Percentiles rank a stretch among this genome's conserved stretches.
Evolutionary conservation across 2,113 vertebrate genomes (phyloP).

Genomic region (Oncorhynchus kisutch): DNA sequence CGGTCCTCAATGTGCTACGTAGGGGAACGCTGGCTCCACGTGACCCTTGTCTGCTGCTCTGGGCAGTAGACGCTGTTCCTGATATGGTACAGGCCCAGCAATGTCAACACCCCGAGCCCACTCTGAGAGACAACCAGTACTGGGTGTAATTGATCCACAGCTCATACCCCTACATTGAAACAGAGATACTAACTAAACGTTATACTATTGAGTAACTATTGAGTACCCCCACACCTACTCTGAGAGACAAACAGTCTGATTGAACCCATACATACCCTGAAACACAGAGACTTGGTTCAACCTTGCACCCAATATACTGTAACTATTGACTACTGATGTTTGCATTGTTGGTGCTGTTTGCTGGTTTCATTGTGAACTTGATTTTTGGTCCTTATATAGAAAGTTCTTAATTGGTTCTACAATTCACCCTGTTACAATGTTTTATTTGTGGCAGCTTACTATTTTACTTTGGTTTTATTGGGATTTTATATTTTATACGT

Average conservation of each 20-base stretch:
- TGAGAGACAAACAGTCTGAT: slow-evolving; percentile 81
- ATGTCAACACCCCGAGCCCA: slow-evolving; percentile 7
- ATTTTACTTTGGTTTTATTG: neutral
- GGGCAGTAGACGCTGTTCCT: slow-evolving; percentile 64
- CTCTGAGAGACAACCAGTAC: slow-evolving; percentile 78
- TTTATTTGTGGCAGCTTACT: neutral
- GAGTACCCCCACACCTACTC: slow-evolving; percentile 60
- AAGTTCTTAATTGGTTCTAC: neutral
- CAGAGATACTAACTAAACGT: slow-evolving; percentile 26
- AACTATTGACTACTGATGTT: neutral
- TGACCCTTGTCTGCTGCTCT: slow-evolving; percentile 52
- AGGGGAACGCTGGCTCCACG: slow-evolving; percentile 52
- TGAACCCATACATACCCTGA: slow-evolving; percentile 36
- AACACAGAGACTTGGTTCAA: slow-evolving; percentile 43
- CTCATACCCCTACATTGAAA: slow-evolving; percentile 38
- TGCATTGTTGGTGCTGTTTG: neutral
- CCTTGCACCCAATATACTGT: neutral
- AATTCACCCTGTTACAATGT: neutral
- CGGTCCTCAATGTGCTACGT: slow-evolving; percentile 33
- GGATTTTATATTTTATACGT: neutral
- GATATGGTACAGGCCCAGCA: slow-evolving; percentile 36
- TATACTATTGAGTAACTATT: neutral
- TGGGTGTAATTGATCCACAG: slow-evolving; percentile 77
- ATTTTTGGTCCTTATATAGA: neutral
- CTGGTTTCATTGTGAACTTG: too few relatives aligned